Percentiles rank a stretch among this genome's conserved stretches.
phyloP scores from a whole-genome alignment of 2,797 vertebrate species.

The Oreortyx pictus region DNA sequence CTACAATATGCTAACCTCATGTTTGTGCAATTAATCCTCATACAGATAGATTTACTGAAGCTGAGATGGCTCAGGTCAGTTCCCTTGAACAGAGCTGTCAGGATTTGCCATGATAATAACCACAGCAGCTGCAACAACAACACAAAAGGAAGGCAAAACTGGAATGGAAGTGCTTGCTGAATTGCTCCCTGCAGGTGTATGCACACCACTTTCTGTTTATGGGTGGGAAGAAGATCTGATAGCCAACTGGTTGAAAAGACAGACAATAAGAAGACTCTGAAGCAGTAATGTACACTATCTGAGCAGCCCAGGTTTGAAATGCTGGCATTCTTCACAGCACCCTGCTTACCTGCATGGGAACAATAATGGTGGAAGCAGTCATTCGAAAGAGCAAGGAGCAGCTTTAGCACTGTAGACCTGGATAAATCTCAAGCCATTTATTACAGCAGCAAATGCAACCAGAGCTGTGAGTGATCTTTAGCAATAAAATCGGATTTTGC shows the following conservation, averaged over 20 bases:
- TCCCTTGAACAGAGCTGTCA: neutral
- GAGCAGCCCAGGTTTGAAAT: neutral
- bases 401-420: neutral
- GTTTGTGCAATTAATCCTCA: neutral
- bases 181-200: neutral
- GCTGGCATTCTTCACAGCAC: neutral
- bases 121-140: neutral
- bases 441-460: neutral
- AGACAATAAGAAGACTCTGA: neutral
- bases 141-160: neutral
- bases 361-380: slow-evolving; percentile 23
- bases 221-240: neutral
- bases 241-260: neutral
- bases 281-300: neutral
- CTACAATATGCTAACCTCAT: accelerated
- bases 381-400: neutral
- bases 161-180: neutral
- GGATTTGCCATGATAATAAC: neutral
- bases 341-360: slow-evolving; percentile 25
- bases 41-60: neutral
- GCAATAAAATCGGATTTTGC: slow-evolving; percentile 13
- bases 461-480: neutral
- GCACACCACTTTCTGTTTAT: neutral
- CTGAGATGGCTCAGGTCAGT: neutral
- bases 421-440: slow-evolving; percentile 38